These are phyloP conservation scores for Nothoprocta pentlandii DNA, from an alignment of 2,113 vertebrate species.

Conservation along the genomic window DNA sequence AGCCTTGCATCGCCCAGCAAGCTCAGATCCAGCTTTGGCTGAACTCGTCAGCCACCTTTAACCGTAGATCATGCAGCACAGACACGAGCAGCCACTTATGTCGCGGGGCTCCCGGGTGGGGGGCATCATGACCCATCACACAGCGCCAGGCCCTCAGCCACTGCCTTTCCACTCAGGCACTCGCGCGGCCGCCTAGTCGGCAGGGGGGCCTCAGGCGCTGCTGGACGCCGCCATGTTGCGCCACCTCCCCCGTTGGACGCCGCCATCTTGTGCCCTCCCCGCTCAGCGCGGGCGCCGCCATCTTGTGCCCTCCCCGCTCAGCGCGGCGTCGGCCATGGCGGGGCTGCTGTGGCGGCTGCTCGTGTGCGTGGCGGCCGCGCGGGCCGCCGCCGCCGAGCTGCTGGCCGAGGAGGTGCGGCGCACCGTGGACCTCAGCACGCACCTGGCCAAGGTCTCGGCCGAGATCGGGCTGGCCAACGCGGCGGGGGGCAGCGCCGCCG, in stretches of 20 bases:
- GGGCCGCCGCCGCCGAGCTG: conserved; percentile 53
- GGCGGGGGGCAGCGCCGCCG: conserved; percentile 71
- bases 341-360: conserved; percentile 37
- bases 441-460: conserved; percentile 91
- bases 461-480: conserved; percentile 87
- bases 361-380: conserved; percentile 58
- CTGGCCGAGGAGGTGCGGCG: conserved; percentile 93
- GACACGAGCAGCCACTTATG: conserved; percentile 4
- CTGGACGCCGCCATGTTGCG: conserved; percentile 64
- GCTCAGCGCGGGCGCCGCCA: conserved; percentile 31
- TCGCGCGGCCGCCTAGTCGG: accelerated
- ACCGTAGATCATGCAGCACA: neutral
- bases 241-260: neutral
- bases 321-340: conserved; percentile 71
- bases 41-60: conserved; percentile 8
- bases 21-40: neutral
- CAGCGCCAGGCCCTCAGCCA: too few relatives aligned
- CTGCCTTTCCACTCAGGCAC: neutral
- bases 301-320: conserved; percentile 36
- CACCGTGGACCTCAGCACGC: conserved; percentile 91
- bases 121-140: neutral
- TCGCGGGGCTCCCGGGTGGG: neutral
- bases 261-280: conserved; percentile 54
- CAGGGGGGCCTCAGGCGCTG: neutral
- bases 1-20: neutral